Percentiles rank a stretch among this genome's conserved stretches.
These are phyloP conservation scores for Cnemophilus loriae DNA, from an alignment of 2,113 vertebrate species.

Conservation along the genomic window DNA sequence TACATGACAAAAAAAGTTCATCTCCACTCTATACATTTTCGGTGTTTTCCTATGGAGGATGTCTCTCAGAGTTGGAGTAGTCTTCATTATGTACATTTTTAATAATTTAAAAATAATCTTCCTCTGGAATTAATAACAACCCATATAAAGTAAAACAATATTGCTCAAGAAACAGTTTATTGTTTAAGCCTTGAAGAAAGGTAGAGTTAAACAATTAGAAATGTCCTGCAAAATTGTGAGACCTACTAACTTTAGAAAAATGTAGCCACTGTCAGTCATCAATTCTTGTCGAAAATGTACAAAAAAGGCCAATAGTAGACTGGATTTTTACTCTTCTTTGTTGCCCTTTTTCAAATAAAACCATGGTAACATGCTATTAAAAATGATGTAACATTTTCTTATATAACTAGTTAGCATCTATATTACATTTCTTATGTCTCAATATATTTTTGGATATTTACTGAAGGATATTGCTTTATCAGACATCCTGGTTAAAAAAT, in stretches of 20 bases:
- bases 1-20: neutral
- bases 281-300: neutral
- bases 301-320: neutral
- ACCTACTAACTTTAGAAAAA: neutral
- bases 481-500: neutral
- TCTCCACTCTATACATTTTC: neutral
- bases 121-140: neutral
- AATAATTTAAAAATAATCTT: neutral
- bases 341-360: neutral
- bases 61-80: neutral
- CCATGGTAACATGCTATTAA: neutral
- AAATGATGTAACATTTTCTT: neutral
- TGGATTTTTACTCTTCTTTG: neutral
- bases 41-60: neutral
- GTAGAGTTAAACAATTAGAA: neutral
- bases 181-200: neutral
- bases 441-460: neutral
- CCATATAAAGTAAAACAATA: neutral
- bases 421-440: neutral
- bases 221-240: neutral
- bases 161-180: neutral
- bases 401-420: neutral
- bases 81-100: neutral
- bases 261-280: neutral
- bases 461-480: neutral